phyloP scores from a whole-genome alignment of 2,888 invertebrate species.

The Drosophila nr. perissopoda region DNA sequence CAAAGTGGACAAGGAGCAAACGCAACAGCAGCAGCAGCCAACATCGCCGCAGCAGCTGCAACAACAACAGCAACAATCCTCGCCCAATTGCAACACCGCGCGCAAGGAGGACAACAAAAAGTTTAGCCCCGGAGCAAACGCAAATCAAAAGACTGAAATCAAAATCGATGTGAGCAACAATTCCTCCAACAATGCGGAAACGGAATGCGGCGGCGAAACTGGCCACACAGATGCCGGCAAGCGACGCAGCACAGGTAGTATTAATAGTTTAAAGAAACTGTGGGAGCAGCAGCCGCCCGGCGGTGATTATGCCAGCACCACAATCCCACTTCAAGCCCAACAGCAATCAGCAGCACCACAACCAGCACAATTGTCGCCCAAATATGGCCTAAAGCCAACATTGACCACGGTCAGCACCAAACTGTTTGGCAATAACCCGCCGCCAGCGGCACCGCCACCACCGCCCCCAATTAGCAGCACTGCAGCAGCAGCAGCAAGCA shows the following conservation, averaged over 20 bases:
- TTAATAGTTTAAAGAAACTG: slow-evolving; percentile 95
- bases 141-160: slow-evolving; percentile 85
- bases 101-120: slow-evolving; percentile 65
- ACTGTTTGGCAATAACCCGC: slow-evolving; percentile 78
- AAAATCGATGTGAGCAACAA: slow-evolving; percentile 83
- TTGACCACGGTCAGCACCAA: slow-evolving; percentile 65
- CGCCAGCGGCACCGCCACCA: slow-evolving; percentile 83
- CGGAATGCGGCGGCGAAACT: slow-evolving; percentile 37
- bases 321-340: slow-evolving; percentile 51
- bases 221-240: slow-evolving; percentile 88
- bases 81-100: slow-evolving; percentile 45
- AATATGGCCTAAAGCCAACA: slow-evolving; percentile 86
- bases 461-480: slow-evolving; percentile 78
- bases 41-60: slow-evolving; percentile 23
- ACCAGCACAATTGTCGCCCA: slow-evolving; percentile 83
- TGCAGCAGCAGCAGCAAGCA: slow-evolving; percentile 34
- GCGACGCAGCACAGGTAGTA: slow-evolving; percentile 95
- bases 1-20: slow-evolving; percentile 88
- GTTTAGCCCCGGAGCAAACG: slow-evolving; percentile 44
- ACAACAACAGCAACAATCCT: slow-evolving; percentile 54
- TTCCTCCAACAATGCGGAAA: slow-evolving; percentile 59
- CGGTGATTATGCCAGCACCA: slow-evolving; percentile 80
- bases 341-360: slow-evolving; percentile 33
- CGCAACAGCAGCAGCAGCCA: slow-evolving; percentile 33
- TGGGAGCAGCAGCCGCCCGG: slow-evolving; percentile 89